phyloP scores from a whole-genome alignment of 2,888 invertebrate species.

The Heliconius ismenius region DNA sequence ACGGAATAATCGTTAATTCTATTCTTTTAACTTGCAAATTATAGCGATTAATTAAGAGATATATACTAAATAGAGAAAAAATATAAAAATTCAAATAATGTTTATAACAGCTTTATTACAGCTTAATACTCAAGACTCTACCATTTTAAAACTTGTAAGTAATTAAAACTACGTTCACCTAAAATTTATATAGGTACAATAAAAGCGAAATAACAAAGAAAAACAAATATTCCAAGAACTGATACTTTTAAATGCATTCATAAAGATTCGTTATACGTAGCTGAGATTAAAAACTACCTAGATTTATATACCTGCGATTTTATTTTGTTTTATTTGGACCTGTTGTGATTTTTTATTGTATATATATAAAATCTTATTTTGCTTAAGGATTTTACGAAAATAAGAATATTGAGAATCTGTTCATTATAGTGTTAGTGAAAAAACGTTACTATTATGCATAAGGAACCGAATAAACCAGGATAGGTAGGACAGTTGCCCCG shows the following conservation, averaged over 20 bases:
- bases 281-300: not conserved
- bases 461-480: too few relatives aligned
- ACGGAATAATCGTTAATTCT: not conserved
- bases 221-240: slow-evolving; percentile 1
- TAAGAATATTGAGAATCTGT: not conserved
- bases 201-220: not conserved
- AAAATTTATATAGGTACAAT: not conserved
- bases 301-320: not conserved
- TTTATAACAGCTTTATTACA: not conserved
- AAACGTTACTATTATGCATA: not conserved
- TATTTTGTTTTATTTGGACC: not conserved
- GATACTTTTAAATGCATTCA: slow-evolving; percentile 7
- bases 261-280: not conserved
- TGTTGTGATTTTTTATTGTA: not conserved
- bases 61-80: not conserved
- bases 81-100: not conserved
- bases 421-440: not conserved
- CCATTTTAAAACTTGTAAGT: not conserved
- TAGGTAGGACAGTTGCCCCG: too few relatives aligned
- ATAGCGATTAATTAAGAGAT: not conserved
- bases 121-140: not conserved
- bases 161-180: not conserved
- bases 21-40: not conserved
- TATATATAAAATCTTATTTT: not conserved
- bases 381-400: not conserved